Percentiles rank a stretch among this genome's conserved stretches.
Conservation (phyloP, 2,888 invertebrate species). For the Iphiclides podalirius region DNA sequence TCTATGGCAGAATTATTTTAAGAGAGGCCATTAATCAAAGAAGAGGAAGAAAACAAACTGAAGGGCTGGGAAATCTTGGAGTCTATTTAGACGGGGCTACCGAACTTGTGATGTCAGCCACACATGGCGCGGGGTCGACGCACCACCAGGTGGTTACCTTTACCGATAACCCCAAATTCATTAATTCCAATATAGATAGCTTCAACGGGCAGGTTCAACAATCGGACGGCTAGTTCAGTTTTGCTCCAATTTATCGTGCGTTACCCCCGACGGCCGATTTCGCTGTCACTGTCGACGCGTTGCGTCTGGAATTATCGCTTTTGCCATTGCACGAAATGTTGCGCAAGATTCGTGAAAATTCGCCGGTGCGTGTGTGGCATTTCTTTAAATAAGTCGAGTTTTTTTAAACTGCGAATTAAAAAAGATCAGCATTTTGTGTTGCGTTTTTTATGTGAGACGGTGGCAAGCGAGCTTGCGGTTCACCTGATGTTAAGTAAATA, state of each 20-base stretch:
- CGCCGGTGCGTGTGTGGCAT: background rate
- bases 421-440: no score
- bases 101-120: slow-evolving; percentile 9
- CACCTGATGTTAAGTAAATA: no score
- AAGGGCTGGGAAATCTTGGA: background rate
- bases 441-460: no score
- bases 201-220: slow-evolving; percentile 31
- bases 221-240: slow-evolving; percentile 35
- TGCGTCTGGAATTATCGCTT: slow-evolving; percentile 14
- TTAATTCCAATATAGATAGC: slow-evolving; percentile 33
- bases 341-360: background rate
- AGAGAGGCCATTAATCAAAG: no score
- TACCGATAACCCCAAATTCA: slow-evolving; percentile 36
- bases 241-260: slow-evolving; percentile 51
- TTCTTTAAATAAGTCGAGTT: background rate
- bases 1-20: no score
- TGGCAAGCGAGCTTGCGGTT: no score
- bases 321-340: no score
- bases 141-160: slow-evolving; percentile 33
- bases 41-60: no score
- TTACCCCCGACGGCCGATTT: slow-evolving; percentile 44
- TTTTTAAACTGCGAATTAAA: no score
- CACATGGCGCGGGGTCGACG: slow-evolving; percentile 16
- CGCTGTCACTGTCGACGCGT: slow-evolving; percentile 38
- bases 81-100: slow-evolving; percentile 3